A percentile compares a stretch with the other conserved stretches of the same genome.
Evolutionary conservation across 2,113 vertebrate species (phyloP).

Genomic region (Pangasianodon gigas): DNA sequence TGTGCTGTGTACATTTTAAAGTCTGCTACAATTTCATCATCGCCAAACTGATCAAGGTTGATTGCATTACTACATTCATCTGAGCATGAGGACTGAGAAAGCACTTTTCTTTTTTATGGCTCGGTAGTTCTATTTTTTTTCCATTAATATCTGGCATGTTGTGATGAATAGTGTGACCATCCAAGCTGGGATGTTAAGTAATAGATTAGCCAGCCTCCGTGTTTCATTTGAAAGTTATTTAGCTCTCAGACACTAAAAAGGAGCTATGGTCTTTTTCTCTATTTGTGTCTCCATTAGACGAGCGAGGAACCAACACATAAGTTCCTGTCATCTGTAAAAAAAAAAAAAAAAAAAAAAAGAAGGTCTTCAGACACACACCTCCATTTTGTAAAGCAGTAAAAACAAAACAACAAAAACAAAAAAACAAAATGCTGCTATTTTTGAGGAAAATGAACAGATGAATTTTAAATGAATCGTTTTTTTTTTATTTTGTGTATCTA

Average conservation of each 20-base stretch:
- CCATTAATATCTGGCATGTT: slow-evolving; percentile 23
- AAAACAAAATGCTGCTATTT: not conserved
- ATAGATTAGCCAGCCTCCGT: not conserved
- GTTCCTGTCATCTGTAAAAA: not conserved
- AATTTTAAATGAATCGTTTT: too few species aligned
- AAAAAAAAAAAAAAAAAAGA: not conserved
- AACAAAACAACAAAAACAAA: too few species aligned
- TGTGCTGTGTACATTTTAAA: not conserved
- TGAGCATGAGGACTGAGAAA: not conserved
- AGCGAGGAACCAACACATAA: not conserved
- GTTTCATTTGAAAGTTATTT: not conserved
- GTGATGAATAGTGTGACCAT: slow-evolving; percentile 17
- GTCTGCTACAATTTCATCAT: not conserved
- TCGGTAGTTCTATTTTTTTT: not conserved
- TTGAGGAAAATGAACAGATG: not conserved
- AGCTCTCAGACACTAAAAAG: not conserved
- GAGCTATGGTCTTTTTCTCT: not conserved
- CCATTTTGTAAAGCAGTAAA: not conserved
- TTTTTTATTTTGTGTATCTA: too few species aligned
- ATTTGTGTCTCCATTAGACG: not conserved
- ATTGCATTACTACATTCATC: not conserved
- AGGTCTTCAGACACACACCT: too few species aligned
- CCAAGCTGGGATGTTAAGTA: not conserved
- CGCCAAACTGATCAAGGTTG: not conserved
- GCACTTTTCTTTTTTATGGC: not conserved